These are phyloP conservation scores for Corythornis leucogaster DNA, from an alignment of 2,797 vertebrate genomes.

Conservation along the genomic window DNA sequence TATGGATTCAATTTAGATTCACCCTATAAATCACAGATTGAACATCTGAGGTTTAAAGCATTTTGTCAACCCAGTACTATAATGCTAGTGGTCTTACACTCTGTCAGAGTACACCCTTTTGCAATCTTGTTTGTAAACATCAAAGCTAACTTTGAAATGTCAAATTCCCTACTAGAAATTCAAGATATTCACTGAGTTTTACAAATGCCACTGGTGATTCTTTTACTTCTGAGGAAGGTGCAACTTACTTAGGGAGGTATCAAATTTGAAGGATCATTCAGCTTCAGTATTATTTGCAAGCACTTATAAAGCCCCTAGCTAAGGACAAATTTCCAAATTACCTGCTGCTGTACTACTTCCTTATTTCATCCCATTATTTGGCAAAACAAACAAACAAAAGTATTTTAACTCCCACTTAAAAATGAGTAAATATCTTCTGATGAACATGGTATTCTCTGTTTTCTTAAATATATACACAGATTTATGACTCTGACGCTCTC, in stretches of 20 bases:
- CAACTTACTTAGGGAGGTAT: constrained; percentile 60
- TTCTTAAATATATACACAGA: not conserved
- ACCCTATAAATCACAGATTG: not conserved
- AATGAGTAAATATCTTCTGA: not conserved
- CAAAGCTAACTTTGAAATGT: constrained; percentile 67
- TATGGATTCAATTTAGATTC: not conserved
- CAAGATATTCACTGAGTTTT: constrained; percentile 53
- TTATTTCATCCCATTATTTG: not conserved
- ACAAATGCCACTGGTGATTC: constrained; percentile 54
- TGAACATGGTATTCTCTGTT: not conserved
- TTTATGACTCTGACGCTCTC: not conserved
- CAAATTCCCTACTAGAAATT: constrained; percentile 53
- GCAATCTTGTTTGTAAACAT: constrained; percentile 47
- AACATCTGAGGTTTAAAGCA: not conserved
- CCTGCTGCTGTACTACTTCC: not conserved
- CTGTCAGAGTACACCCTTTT: not conserved
- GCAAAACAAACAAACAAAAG: not conserved
- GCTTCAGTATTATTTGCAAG: constrained; percentile 36
- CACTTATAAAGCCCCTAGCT: constrained; percentile 15
- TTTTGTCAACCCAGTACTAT: constrained; percentile 11
- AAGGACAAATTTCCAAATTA: constrained; percentile 59
- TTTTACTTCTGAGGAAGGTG: constrained; percentile 34
- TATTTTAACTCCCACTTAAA: not conserved
- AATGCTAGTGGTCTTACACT: constrained; percentile 31
- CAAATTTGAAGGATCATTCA: constrained; percentile 58